A percentile compares a stretch with the other conserved stretches of the same genome.
These are phyloP conservation scores for Toxotes jaculatrix DNA, from an alignment of 2,113 vertebrate genomes.

Conservation along the genomic window DNA sequence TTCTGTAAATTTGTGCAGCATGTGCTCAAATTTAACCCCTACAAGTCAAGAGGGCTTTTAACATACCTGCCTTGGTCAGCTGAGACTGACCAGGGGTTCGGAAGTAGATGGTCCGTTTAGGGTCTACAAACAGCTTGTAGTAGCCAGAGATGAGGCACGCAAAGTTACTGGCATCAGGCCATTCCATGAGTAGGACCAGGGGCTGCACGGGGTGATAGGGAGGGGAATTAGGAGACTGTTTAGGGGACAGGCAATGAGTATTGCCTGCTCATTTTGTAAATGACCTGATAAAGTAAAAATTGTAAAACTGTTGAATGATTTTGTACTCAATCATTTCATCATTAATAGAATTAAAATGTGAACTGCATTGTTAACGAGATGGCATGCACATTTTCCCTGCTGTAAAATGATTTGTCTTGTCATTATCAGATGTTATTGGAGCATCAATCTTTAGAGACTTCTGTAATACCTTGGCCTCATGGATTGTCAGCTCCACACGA, in stretches of 20 bases:
- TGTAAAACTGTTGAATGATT: neutral
- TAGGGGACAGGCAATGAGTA: constrained; percentile 66
- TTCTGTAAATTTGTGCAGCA: constrained; percentile 9
- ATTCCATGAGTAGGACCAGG: constrained; percentile 97
- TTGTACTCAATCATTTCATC: neutral
- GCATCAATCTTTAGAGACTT: neutral
- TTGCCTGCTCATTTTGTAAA: constrained; percentile 52
- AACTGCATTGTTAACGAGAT: neutral
- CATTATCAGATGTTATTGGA: neutral
- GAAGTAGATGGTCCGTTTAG: constrained; percentile 94
- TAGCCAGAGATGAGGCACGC: constrained; percentile 97
- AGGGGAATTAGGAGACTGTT: constrained; percentile 63
- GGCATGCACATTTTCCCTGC: neutral
- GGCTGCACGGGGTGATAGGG: constrained; percentile 84
- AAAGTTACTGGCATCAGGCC: constrained; percentile 98
- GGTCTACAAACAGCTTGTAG: constrained; percentile 97
- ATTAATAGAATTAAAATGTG: neutral
- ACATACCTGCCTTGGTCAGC: constrained; percentile 98
- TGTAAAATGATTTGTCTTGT: neutral
- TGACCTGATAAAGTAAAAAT: constrained; percentile 28
- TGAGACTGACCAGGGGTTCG: constrained; percentile 90
- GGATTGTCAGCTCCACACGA: constrained; percentile 94
- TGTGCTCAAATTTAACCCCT: neutral
- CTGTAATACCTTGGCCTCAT: constrained; percentile 92
- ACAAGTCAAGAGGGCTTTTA: constrained; percentile 66